Evolutionary conservation across 2,113 vertebrate species (phyloP).

Genomic region (Ochotona princeps): DNA sequence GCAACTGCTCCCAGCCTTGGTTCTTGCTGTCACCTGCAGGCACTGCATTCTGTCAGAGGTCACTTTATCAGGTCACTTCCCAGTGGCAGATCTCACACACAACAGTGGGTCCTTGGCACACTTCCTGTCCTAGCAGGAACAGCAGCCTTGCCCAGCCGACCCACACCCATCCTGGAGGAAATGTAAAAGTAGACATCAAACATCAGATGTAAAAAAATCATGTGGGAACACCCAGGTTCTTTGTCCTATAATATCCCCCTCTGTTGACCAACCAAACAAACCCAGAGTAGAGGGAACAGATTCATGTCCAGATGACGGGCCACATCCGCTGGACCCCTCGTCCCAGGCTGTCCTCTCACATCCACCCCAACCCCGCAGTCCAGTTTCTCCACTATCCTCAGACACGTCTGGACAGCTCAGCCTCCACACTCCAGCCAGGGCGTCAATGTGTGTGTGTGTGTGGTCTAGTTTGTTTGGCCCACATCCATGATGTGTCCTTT

Average conservation of each 20-base stretch:
- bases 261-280: neutral
- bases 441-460: neutral
- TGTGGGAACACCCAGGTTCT: slow-evolving; percentile 1
- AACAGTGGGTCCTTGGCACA: no score
- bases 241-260: neutral
- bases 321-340: neutral
- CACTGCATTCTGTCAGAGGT: neutral
- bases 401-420: neutral
- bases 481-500: neutral
- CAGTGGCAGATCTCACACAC: no score
- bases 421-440: neutral
- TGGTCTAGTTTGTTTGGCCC: neutral
- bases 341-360: neutral
- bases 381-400: neutral
- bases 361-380: neutral
- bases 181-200: no score
- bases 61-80: neutral
- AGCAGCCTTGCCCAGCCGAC: no score
- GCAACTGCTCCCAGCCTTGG: no score
- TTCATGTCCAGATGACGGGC: neutral
- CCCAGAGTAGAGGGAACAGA: neutral
- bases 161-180: no score
- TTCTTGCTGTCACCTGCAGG: no score
- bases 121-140: no score
- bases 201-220: neutral